Evolutionary conservation across 2,797 vertebrate genomes (phyloP), one percentile per base, ranked within the genome.

Genomic region (Semaprochilodus insignis): DNA sequence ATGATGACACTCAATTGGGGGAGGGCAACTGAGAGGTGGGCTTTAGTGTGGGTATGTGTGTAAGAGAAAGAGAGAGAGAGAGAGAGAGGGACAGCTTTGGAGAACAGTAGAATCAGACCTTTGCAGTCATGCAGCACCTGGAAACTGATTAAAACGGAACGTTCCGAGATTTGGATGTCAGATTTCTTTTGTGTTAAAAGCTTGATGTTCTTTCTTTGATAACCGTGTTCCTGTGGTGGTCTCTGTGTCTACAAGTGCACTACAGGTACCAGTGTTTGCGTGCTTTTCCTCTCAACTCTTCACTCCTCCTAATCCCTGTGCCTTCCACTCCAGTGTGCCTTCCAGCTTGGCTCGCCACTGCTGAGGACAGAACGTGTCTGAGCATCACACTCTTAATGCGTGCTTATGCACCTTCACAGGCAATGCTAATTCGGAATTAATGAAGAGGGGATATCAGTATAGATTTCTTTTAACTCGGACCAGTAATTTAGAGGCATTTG

Each of bases 241-340:
- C 70, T 81, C 85, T 88, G 78, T 72, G 76, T 70, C 86, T 70
- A 89, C 44, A 83, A 93, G 92, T 90, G 88, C 87, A 89, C 87
- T 88, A 89, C 86, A 93, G 90, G 91, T 91, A 90, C 85, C 79
- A 74, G 25, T 83, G 85, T 89, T 87, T 86, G 86, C 59, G 66
- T 88, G 75, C 65, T 27, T 84, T 71, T 84, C 85, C 86, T 70
- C 88, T 87, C 81, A n/a, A 62, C 82, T 86, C 81, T 72, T 81
- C 69, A 85, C 75, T 90, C 73, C 81, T 19, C 85, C 86, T 95
- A 95, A 95, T 95, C 94, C 92, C 93, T 85, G 88, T 90, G 91
- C 91, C 91, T 74, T 88, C 93, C 94, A 95, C 95, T 95, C 91
- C 89, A 95, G 90, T 75, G 87, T 76, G 88, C 83, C 83, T 92